Percentiles rank a stretch among this genome's conserved stretches.
phyloP scores from a whole-genome alignment of 1,140 invertebrate species.

The Aphelenchoides avenae region DNA sequence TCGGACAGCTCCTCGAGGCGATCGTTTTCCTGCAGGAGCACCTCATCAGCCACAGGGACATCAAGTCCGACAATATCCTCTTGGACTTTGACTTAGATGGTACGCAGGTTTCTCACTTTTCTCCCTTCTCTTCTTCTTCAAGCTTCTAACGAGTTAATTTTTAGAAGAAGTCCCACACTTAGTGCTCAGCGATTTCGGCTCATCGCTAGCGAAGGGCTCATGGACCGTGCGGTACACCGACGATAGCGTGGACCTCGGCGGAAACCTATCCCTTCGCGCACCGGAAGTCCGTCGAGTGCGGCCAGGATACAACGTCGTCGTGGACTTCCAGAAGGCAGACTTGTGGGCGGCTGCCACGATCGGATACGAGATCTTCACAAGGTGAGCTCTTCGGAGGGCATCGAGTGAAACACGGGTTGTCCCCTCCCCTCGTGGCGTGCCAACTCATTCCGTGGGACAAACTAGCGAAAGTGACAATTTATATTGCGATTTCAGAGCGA shows the following conservation, averaged over 20 bases:
- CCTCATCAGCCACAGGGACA: constrained; percentile 33
- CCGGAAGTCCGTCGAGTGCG: constrained; percentile 33
- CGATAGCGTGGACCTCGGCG: constrained; percentile 34
- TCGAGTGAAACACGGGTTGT: constrained; percentile 1
- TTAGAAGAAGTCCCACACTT: constrained; percentile 44
- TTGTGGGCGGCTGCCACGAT: constrained; percentile 35
- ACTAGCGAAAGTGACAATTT: background rate
- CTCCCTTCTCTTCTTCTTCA: too few relatives aligned
- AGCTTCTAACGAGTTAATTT: constrained; percentile 9
- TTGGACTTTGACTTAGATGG: constrained; percentile 40
- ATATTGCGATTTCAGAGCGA: constrained; percentile 20
- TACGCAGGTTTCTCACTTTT: constrained; percentile 10
- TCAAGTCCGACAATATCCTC: constrained; percentile 40
- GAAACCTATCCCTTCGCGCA: constrained; percentile 36
- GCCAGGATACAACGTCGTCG: constrained; percentile 4
- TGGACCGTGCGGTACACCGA: constrained; percentile 26
- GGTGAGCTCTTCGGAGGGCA: constrained; percentile 9
- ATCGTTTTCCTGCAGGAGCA: constrained; percentile 38
- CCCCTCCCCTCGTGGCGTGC: background rate
- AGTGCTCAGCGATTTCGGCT: constrained; percentile 43
- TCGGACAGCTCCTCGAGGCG: constrained; percentile 45
- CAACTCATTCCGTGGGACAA: too few relatives aligned
- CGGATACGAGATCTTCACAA: constrained; percentile 44
- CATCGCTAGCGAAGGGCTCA: constrained; percentile 20
- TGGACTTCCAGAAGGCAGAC: constrained; percentile 40